phyloP scores from a whole-genome alignment of 2,888 invertebrate genomes.

The Cataglyphis livida region DNA sequence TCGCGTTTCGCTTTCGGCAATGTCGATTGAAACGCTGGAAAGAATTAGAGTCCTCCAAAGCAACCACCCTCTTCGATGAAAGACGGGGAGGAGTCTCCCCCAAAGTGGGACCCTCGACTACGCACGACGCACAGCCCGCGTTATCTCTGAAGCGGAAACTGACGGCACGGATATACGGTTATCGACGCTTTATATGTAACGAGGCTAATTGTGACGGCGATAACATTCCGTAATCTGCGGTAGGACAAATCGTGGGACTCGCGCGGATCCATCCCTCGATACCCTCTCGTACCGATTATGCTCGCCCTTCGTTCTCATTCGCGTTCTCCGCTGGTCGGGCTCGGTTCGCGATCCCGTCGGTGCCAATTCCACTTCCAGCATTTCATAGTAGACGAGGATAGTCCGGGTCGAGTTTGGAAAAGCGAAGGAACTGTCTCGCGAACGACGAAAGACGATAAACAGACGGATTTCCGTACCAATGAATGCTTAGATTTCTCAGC shows the following conservation, averaged over 20 bases:
- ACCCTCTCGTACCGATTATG: slow-evolving; percentile 17
- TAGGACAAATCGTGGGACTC: slow-evolving; percentile 51
- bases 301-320: neutral
- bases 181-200: slow-evolving; percentile 72
- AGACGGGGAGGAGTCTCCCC: neutral
- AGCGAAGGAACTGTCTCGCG: neutral
- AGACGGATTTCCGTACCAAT: neutral
- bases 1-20: neutral
- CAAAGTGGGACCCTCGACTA: neutral
- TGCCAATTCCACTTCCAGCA: neutral
- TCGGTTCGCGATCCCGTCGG: slow-evolving; percentile 8
- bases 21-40: neutral
- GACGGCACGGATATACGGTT: slow-evolving; percentile 42
- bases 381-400: neutral
- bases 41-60: neutral
- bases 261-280: slow-evolving; percentile 38
- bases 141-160: neutral
- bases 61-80: neutral
- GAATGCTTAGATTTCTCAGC: neutral
- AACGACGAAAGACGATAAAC: neutral
- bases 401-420: neutral
- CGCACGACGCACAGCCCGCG: neutral
- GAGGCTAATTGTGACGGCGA: slow-evolving; percentile 75
- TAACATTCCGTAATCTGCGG: slow-evolving; percentile 62
- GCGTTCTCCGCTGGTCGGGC: neutral